phyloP scores from a whole-genome alignment of 2,113 vertebrate species.

The Aegithalos caudatus region DNA sequence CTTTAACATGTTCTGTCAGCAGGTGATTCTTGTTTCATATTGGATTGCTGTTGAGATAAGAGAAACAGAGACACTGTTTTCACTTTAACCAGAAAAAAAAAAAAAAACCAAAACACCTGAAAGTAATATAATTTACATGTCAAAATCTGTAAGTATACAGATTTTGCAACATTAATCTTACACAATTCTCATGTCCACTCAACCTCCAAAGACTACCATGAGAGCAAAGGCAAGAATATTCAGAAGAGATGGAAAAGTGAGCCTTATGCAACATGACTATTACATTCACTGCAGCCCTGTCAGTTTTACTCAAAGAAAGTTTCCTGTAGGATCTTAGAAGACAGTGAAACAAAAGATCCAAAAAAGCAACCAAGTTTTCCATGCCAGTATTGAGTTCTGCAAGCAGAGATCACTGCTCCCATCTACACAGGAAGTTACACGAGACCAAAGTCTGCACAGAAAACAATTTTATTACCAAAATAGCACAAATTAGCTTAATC shows the following conservation, averaged over 20 bases:
- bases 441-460: not conserved
- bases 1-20: not conserved
- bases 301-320: not conserved
- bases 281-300: not conserved
- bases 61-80: not conserved
- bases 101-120: not conserved
- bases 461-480: not conserved
- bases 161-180: not conserved
- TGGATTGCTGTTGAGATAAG: not conserved
- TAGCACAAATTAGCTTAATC: not conserved
- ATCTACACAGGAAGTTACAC: not conserved
- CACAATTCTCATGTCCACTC: not conserved
- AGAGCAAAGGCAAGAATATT: not conserved
- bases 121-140: not conserved
- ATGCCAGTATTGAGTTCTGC: not conserved
- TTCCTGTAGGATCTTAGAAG: not conserved
- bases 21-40: not conserved
- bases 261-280: not conserved
- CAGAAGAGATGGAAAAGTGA: not conserved
- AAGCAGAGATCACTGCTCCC: not conserved
- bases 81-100: not conserved
- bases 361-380: not conserved
- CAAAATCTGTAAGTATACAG: not conserved
- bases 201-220: not conserved
- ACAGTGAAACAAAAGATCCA: not conserved